A percentile compares a stretch with the other conserved stretches of the same genome.
These are phyloP conservation scores for Lithophane semibrunnea DNA, from an alignment of 2,888 invertebrate species.

Conservation along the genomic window DNA sequence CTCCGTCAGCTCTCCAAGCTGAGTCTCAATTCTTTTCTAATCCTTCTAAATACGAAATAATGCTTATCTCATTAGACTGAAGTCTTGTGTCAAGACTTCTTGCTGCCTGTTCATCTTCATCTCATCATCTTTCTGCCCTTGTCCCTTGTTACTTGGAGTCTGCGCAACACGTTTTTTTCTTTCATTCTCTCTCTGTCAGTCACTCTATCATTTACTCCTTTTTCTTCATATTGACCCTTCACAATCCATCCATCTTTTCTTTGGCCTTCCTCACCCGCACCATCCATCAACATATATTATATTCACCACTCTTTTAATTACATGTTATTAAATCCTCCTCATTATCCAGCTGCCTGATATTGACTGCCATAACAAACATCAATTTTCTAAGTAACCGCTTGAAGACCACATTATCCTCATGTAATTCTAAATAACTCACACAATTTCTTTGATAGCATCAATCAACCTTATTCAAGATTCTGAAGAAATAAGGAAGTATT, in stretches of 20 bases:
- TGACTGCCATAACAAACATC: neutral
- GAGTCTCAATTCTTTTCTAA: neutral
- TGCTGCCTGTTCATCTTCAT: neutral
- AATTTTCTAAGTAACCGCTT: neutral
- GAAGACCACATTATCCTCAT: neutral
- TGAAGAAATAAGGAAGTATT: slow-evolving; percentile 37
- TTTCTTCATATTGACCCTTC: neutral
- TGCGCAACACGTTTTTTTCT: too few species aligned
- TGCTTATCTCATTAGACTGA: neutral
- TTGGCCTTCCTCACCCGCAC: neutral
- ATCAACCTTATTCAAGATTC: slow-evolving; percentile 18
- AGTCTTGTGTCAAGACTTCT: neutral
- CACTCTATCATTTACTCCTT: neutral
- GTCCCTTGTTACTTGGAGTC: neutral
- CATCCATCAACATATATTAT: neutral
- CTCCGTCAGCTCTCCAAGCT: neutral
- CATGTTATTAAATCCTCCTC: neutral
- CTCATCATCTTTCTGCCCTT: neutral
- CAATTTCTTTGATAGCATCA: slow-evolving; percentile 23
- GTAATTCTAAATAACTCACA: neutral
- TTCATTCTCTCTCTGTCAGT: neutral
- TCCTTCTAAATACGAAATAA: neutral
- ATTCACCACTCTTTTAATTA: neutral
- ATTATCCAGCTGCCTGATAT: neutral
- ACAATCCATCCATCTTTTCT: neutral